Conservation (phyloP, 2,797 vertebrate species). For the Enteromius argenteus region DNA sequence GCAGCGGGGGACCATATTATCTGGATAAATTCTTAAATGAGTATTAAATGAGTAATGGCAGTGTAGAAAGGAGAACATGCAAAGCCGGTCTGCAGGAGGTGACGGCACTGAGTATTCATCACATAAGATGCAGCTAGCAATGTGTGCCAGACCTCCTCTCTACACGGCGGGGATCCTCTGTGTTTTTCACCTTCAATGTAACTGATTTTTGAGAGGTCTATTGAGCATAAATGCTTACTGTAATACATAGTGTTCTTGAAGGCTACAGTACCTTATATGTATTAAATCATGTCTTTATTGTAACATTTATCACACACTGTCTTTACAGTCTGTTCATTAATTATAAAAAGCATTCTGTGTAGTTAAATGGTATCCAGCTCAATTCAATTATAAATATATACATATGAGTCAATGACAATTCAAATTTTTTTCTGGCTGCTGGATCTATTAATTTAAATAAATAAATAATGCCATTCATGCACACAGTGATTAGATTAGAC, state of each 20-base stretch:
- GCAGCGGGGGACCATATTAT: conserved; percentile 47
- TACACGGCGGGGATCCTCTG: neutral
- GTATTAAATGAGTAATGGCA: conserved; percentile 29
- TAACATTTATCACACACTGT: neutral
- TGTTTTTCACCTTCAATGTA: neutral
- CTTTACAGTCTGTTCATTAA: neutral
- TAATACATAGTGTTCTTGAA: neutral
- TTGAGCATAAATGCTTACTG: neutral
- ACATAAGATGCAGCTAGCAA: neutral
- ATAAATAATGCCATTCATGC: too few species aligned
- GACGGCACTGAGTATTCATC: conserved; percentile 7
- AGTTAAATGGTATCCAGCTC: neutral
- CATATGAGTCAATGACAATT: neutral
- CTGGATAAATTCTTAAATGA: conserved; percentile 41
- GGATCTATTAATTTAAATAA: neutral
- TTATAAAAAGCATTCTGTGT: neutral
- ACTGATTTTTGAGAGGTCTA: neutral
- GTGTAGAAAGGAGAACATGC: conserved; percentile 43
- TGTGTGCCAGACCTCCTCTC: conserved; percentile 19
- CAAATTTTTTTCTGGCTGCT: neutral
- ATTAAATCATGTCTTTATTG: neutral
- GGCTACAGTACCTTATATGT: neutral
- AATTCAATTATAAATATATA: neutral
- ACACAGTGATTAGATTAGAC: neutral
- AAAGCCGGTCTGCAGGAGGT: conserved; percentile 33